Conservation (phyloP, 2,797 vertebrate species). For the Myotis vivesi region DNA sequence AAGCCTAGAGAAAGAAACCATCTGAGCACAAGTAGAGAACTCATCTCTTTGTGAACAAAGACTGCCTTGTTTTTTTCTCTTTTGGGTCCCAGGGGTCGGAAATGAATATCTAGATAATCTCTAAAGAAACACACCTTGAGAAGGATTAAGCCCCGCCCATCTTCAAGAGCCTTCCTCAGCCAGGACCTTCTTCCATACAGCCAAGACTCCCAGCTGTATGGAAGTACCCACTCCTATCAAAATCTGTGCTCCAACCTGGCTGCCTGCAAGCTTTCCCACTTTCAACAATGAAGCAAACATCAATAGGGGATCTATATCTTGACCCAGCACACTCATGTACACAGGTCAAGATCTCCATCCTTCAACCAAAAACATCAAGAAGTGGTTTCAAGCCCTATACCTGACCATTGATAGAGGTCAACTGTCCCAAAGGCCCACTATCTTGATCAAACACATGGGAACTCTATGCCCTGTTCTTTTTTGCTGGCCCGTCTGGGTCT, state of each 20-base stretch:
- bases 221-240: neutral
- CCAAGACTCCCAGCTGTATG: neutral
- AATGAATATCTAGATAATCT: neutral
- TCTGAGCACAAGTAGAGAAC: neutral
- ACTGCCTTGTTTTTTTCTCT: neutral
- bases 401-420: neutral
- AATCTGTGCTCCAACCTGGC: neutral
- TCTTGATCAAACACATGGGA: neutral
- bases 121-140: neutral
- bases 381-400: neutral
- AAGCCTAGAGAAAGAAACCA: neutral
- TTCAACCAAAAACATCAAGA: neutral
- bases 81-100: neutral
- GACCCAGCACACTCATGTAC: neutral
- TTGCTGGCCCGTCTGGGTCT: neutral
- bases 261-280: neutral
- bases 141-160: neutral
- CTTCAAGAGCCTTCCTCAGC: neutral
- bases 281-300: neutral
- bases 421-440: neutral
- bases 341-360: neutral
- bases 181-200: neutral
- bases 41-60: neutral
- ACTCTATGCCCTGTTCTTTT: neutral
- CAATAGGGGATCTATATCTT: neutral